These are phyloP conservation scores for Tetropium fuscum DNA, from an alignment of 2,888 invertebrate species.

Conservation along the genomic window DNA sequence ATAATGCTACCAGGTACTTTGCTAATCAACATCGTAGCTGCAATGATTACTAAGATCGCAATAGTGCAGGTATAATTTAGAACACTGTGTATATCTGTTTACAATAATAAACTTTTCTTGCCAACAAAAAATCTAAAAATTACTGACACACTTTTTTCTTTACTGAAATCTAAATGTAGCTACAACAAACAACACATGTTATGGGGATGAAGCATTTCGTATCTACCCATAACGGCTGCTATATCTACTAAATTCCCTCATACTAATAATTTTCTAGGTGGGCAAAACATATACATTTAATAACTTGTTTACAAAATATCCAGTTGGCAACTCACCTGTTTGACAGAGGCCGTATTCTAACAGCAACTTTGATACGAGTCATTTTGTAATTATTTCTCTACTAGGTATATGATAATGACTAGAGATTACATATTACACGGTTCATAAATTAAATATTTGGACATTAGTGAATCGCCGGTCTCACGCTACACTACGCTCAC, in stretches of 20 bases:
- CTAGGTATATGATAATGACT: conserved; percentile 53
- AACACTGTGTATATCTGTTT: too few relatives aligned
- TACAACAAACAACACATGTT: too few relatives aligned
- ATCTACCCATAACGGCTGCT: too few relatives aligned
- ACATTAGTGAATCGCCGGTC: conserved; percentile 6
- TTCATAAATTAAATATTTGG: conserved; percentile 14
- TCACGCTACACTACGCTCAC: conserved; percentile 12
- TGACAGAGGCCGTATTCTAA: conserved; percentile 74
- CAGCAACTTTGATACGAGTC: conserved; percentile 71
- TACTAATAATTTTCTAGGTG: too few relatives aligned
- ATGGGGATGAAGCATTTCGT: too few relatives aligned
- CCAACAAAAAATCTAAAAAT: conserved; percentile 1
- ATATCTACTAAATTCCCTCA: too few relatives aligned
- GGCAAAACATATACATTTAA: neutral
- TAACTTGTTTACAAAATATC: neutral
- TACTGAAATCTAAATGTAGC: neutral
- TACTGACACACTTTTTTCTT: conserved; percentile 4
- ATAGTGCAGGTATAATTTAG: too few relatives aligned
- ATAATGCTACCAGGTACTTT: too few relatives aligned
- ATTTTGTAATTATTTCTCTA: conserved; percentile 60
- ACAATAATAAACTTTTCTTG: too few relatives aligned
- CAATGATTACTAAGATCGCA: too few relatives aligned
- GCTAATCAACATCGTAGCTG: too few relatives aligned
- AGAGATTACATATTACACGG: conserved; percentile 14
- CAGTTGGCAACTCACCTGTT: conserved; percentile 68